These are phyloP conservation scores for Clunio marinus DNA, from an alignment of 2,888 invertebrate species.

Conservation along the genomic window DNA sequence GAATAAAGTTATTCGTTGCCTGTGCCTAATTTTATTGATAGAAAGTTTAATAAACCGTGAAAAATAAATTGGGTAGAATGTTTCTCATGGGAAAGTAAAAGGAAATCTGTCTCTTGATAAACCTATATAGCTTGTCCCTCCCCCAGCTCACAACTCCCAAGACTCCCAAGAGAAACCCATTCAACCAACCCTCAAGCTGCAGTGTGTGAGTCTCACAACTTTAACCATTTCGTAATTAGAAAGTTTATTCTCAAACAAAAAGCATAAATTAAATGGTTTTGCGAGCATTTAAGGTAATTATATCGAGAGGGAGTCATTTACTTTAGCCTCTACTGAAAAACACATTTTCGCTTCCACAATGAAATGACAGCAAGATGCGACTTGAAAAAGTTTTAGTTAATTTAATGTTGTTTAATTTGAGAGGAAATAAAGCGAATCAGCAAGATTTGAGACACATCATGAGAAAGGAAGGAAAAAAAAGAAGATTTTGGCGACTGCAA, in stretches of 20 bases:
- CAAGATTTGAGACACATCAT: neutral
- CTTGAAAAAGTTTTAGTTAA: constrained; percentile 8
- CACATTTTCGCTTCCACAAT: too few species aligned
- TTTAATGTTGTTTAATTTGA: constrained; percentile 20
- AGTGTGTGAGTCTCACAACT: neutral
- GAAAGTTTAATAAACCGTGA: constrained; percentile 34
- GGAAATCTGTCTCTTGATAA: neutral
- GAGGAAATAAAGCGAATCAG: neutral
- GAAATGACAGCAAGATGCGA: neutral
- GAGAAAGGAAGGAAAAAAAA: neutral
- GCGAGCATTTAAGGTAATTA: constrained; percentile 34
- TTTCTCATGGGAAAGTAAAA: neutral
- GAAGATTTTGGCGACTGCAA: neutral
- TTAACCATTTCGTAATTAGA: constrained; percentile 24
- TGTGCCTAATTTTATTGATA: constrained; percentile 22
- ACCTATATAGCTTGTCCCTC: too few species aligned
- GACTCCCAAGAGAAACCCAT: too few species aligned
- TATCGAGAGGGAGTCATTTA: neutral
- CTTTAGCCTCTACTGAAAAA: neutral
- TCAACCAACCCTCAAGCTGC: neutral
- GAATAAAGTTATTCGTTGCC: too few species aligned
- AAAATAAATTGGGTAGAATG: constrained; percentile 34
- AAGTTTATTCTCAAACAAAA: constrained; percentile 33
- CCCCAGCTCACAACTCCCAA: too few species aligned
- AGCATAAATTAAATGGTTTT: constrained; percentile 35